Conservation (phyloP, 2,888 invertebrate genomes). For the Polydrusus pterygomalis region DNA sequence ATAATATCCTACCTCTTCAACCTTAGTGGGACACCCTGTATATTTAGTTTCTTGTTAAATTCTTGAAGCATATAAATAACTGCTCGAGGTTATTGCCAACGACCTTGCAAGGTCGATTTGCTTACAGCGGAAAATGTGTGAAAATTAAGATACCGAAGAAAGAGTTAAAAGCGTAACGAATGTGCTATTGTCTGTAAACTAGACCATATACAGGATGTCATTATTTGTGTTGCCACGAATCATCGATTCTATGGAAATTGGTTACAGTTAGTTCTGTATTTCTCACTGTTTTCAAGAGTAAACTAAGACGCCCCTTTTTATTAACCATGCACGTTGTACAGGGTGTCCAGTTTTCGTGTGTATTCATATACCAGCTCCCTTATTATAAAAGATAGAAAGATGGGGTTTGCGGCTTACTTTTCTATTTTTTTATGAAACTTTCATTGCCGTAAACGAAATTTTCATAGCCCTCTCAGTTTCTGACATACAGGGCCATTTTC, state of each 20-base stretch:
- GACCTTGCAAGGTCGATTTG: slow-evolving; percentile 23
- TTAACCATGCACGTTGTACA: no score
- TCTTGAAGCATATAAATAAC: slow-evolving; percentile 10
- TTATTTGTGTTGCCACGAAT: background rate
- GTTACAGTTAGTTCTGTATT: no score
- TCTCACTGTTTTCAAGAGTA: no score
- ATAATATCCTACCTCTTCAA: no score
- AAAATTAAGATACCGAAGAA: slow-evolving; percentile 8
- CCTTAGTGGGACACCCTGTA: background rate
- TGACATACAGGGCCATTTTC: no score
- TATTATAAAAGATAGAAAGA: no score
- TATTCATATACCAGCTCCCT: no score
- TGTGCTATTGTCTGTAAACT: slow-evolving; percentile 6
- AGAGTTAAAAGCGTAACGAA: background rate
- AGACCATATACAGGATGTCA: background rate
- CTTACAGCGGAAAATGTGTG: slow-evolving; percentile 6
- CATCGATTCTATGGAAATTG: background rate
- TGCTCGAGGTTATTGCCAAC: background rate
- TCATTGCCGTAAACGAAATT: no score
- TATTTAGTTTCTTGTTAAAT: background rate
- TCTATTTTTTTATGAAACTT: no score
- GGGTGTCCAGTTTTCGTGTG: background rate
- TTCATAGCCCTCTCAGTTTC: no score
- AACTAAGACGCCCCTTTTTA: no score
- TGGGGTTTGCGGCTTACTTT: no score